Base-by-base conservation (phyloP, 2,113 vertebrate genomes). In the Oxygymnocypris stewartii region DNA sequence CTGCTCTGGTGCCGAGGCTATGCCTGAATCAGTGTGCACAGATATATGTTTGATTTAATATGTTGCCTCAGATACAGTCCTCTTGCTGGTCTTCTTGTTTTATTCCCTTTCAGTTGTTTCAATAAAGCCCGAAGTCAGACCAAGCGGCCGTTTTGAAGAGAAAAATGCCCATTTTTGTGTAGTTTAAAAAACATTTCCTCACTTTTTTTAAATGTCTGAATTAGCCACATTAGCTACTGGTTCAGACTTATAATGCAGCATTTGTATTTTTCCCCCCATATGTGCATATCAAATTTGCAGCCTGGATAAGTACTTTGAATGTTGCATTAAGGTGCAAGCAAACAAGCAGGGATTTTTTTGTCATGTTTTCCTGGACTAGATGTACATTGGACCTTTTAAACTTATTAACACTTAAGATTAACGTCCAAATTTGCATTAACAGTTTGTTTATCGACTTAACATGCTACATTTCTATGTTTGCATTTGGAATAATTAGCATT, bases 91-190 rank as follows among this genome's bases (percentile, higher is more conserved):
- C 89, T 86, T 92, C 89, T 89, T 91, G 87, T 92, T 87, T 85
- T 91, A 88, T 89, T 87, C 86, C 78, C 67, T 85, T 86, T 85
- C 85, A 85, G 89, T 92, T 93, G 91, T 93, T 93, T 91, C 92
- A 92, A 88, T 93, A 92, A 92, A 92, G 90, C 92, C 88, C 82
- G 85, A 90, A 91, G 80, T 91, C 88, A 51, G 51, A 91, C 90
- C 88, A 84, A 92, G 92, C 88, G 63, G 87, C 87, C 87, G 83
- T 87, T 93, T 92, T 93, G 91, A 92, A 92, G 91, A 93, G 92
- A 91, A 92, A 93, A 92, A 93, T 92, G 89, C 88, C 92, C 90
- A 88, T 89, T 91, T 92, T 92, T 90, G 90, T 90, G 86, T 90
- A 78, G 88, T 90, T 88, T 75, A 76, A 89, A 35, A 35, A 23